Evolutionary conservation across 2,888 invertebrate species (phyloP), one percentile per base, ranked within the genome.

Genomic region (Melinaea menophilus): DNA sequence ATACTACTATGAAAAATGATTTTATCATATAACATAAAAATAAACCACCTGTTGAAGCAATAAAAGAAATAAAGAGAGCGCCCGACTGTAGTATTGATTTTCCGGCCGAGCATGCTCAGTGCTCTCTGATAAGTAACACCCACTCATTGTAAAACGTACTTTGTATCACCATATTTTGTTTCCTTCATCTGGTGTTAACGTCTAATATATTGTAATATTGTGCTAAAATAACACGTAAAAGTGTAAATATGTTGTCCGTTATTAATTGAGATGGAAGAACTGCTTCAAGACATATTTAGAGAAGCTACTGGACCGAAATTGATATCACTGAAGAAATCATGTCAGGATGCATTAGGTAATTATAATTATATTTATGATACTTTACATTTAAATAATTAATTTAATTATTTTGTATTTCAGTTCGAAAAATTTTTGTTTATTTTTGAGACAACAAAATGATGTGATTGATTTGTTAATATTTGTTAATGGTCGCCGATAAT

Each of bases 331-430:
- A 94, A 95, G 79, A 95, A 95, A 88, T 93, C 96, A 73, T 95
- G 96, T 77, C 96, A 97, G 89, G 95, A 96, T 88, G 96, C 96
- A 72, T 93, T 95, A 83, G 97, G 97, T 97, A 92, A 41, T 35
- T 84, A 77, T 56, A 55, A 55, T 37, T 46, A 5, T 55, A 11
- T 22, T 5, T 41, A 45, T 12, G 41, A 22, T 3, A 4, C 2
- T 31, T 12, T 37, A 9, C 54, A 55, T 57, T 41, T 31, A 34
- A 31, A 1, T 33, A 22, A 12, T 47, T 56, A 12, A 11, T 34
- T 31, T 0, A n/a, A n/a, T 55, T 54, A n/a, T 54, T 41, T 13
- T 45, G 22, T 22, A 33, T 11, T 34, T 7, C 5, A 56, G 31
- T 13, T 41, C 9, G 11, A 41, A 41, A 41, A 41, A 9, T 3